Conservation (phyloP, 2,113 vertebrate species). For the Eulacestoma nigropectus region DNA sequence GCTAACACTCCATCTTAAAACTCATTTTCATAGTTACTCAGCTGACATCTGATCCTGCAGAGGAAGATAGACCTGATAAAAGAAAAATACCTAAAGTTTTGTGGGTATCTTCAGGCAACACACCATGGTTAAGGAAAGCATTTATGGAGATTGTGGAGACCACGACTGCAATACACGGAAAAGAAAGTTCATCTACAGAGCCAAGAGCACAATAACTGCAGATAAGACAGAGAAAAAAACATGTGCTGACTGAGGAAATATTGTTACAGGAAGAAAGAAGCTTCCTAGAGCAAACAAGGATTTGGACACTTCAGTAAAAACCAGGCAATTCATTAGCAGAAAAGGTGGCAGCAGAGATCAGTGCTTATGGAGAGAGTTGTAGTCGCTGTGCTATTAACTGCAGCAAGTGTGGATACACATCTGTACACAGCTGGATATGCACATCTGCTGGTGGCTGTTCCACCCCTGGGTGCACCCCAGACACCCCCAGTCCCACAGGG, state of each 20-base stretch:
- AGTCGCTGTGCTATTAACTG: not conserved
- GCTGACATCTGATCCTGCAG: not conserved
- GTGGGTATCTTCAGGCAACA: not conserved
- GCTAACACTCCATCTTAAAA: not conserved
- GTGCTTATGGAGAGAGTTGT: not conserved
- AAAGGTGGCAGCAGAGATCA: not conserved
- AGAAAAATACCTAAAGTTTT: not conserved
- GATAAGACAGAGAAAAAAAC: not conserved
- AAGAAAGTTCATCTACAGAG: not conserved
- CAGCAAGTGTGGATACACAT: too few species aligned
- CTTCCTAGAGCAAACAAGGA: not conserved
- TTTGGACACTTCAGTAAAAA: not conserved
- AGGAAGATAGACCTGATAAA: not conserved
- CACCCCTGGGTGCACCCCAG: accelerated
- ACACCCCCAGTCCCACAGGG: not conserved
- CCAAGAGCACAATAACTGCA: not conserved
- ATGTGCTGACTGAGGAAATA: not conserved
- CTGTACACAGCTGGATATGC: accelerated
- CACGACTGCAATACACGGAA: not conserved
- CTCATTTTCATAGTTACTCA: not conserved
- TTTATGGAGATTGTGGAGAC: not conserved
- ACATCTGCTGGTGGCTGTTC: not conserved
- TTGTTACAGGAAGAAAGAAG: not conserved
- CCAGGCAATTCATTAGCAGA: accelerated
- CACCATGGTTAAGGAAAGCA: too few species aligned